Conservation (phyloP, 2,888 invertebrate species). For the Strigamia transsilvanica region DNA sequence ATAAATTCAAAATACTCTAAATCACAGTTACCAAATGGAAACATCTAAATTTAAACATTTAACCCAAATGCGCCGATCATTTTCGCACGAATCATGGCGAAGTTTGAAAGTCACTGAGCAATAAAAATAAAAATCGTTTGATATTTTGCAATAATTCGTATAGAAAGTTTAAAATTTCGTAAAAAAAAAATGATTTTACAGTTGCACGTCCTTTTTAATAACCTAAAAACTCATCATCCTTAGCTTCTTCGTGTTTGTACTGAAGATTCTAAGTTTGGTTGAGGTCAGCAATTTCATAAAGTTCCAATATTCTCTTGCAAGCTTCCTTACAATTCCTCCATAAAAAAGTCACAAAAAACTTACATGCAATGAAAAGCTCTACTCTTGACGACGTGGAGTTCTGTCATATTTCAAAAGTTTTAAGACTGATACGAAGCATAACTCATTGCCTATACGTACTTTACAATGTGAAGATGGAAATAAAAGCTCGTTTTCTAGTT, state of each 20-base stretch:
- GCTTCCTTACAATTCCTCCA: constrained; percentile 21
- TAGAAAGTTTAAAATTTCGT: no score
- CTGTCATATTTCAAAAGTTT: constrained; percentile 30
- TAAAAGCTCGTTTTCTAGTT: not conserved
- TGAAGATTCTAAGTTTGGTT: not conserved
- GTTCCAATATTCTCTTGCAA: constrained; percentile 25
- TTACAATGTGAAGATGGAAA: not conserved
- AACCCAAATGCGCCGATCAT: no score
- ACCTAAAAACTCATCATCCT: not conserved
- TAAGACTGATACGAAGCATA: constrained; percentile 23
- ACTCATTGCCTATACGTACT: not conserved
- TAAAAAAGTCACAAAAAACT: constrained; percentile 30
- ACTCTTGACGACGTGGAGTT: not conserved
- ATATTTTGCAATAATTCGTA: no score
- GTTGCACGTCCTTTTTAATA: not conserved
- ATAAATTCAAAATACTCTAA: not conserved
- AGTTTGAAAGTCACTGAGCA: no score
- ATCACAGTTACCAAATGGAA: no score
- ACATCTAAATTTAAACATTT: no score
- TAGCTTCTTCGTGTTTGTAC: constrained; percentile 11
- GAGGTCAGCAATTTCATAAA: constrained; percentile 25
- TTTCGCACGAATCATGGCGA: no score
- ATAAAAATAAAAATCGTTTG: no score
- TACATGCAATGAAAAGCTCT: constrained; percentile 26
- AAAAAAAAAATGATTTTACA: not conserved